Evolutionary conservation across 2,797 vertebrate species (phyloP).

Genomic region (Bucorvus abyssinicus): DNA sequence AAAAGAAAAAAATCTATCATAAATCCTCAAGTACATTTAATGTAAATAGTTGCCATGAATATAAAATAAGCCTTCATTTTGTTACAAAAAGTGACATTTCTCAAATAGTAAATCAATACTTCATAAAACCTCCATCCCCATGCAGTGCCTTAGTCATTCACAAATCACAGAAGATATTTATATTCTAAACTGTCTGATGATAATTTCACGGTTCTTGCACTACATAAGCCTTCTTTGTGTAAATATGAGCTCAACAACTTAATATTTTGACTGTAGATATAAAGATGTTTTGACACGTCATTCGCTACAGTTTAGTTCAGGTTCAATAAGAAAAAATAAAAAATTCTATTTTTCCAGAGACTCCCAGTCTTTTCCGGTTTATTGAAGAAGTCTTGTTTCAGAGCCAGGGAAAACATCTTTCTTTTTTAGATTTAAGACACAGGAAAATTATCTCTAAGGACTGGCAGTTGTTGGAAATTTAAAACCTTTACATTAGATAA

Average conservation of each 20-base stretch:
- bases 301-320: not conserved
- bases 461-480: not conserved
- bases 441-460: not conserved
- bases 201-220: not conserved
- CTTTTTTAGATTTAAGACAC: not conserved
- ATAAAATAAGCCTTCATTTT: not conserved
- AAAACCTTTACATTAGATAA: not conserved
- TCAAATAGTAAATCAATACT: not conserved
- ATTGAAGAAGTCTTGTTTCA: not conserved
- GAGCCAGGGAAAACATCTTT: not conserved
- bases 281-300: not conserved
- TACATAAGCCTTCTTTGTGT: not conserved
- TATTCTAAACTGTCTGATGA: not conserved
- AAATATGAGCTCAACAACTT: not conserved
- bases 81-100: not conserved
- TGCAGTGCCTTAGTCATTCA: not conserved
- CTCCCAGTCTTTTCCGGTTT: not conserved
- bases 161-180: not conserved
- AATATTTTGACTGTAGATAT: not conserved
- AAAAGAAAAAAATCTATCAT: not conserved
- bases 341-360: not conserved
- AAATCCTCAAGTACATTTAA: not conserved
- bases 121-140: not conserved
- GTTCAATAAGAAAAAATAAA: not conserved
- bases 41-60: not conserved